These are phyloP conservation scores for Zoroaster sp. DNA, from an alignment of 53 echinoderm and acorn worm species.

Conservation along the genomic window DNA sequence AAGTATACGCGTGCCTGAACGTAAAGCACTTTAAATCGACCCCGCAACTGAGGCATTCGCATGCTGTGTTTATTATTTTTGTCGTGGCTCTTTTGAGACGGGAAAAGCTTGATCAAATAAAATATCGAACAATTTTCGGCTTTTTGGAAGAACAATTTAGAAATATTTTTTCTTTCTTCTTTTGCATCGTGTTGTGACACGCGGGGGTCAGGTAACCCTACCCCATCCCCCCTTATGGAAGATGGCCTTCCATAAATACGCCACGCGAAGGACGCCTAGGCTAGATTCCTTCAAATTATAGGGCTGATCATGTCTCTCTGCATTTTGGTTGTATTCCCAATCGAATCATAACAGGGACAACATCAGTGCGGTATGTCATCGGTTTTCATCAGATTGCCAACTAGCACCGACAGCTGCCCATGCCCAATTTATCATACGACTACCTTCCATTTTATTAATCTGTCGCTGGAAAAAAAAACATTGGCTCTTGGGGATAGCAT, in stretches of 20 bases:
- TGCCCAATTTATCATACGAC: not conserved
- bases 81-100: not conserved
- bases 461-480: not conserved
- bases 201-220: not conserved
- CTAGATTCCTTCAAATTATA: conserved; percentile 44
- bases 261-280: not conserved
- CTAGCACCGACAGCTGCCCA: conserved; percentile 20
- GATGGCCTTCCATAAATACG: conserved; percentile 24
- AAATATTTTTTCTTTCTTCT: too few relatives aligned
- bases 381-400: conserved; percentile 13
- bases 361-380: conserved; percentile 28
- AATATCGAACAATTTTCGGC: too few relatives aligned
- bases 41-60: not conserved
- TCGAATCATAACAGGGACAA: conserved; percentile 15
- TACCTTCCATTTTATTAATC: not conserved
- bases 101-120: too few relatives aligned
- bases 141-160: too few relatives aligned
- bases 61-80: conserved; percentile 25
- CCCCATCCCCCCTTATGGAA: conserved; percentile 20
- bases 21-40: not conserved
- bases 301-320: conserved; percentile 31
- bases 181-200: not conserved
- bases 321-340: conserved; percentile 38
- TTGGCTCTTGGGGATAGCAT: not conserved
- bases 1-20: conserved; percentile 22